Evolutionary conservation across 2,888 invertebrate genomes (phyloP).

Genomic region (Encarsia formosa): DNA sequence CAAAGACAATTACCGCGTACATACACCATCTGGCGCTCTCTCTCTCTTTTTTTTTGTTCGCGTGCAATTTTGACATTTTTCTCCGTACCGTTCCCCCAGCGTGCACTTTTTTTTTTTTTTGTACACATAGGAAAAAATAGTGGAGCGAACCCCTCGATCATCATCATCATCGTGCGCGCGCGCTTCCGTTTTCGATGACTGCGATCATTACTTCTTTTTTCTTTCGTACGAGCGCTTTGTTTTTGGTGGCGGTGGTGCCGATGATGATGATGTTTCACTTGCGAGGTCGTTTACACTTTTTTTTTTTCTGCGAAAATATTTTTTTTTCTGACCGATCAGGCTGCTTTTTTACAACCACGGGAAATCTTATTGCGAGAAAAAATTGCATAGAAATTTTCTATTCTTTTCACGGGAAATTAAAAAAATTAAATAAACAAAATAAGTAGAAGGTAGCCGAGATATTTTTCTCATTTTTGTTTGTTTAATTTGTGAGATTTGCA

Average conservation of each 20-base stretch:
- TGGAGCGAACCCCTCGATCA: conserved; percentile 19
- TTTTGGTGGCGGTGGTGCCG: conserved; percentile 4
- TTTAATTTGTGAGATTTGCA: too few species aligned
- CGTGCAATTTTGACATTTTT: conserved; percentile 37
- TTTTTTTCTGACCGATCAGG: too few species aligned
- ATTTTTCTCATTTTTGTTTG: too few species aligned
- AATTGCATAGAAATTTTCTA: too few species aligned
- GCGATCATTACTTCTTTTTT: background rate
- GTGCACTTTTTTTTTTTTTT: background rate
- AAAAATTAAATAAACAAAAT: too few species aligned
- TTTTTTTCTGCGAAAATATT: too few species aligned
- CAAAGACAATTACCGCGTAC: conserved; percentile 32
- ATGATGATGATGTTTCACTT: conserved; percentile 22
- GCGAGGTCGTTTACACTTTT: too few species aligned
- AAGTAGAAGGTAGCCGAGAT: too few species aligned
- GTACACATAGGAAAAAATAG: conserved; percentile 6
- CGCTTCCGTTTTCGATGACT: background rate
- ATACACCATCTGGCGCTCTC: conserved; percentile 42
- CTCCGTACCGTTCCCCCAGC: conserved; percentile 12
- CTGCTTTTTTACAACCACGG: too few species aligned
- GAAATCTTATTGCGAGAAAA: too few species aligned
- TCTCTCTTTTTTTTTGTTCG: conserved; percentile 31
- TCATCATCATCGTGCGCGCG: background rate
- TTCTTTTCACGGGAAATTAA: too few species aligned
- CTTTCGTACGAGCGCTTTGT: background rate